phyloP scores from a whole-genome alignment of 2,888 invertebrate genomes.

The Drosophila neoperkinsi region DNA sequence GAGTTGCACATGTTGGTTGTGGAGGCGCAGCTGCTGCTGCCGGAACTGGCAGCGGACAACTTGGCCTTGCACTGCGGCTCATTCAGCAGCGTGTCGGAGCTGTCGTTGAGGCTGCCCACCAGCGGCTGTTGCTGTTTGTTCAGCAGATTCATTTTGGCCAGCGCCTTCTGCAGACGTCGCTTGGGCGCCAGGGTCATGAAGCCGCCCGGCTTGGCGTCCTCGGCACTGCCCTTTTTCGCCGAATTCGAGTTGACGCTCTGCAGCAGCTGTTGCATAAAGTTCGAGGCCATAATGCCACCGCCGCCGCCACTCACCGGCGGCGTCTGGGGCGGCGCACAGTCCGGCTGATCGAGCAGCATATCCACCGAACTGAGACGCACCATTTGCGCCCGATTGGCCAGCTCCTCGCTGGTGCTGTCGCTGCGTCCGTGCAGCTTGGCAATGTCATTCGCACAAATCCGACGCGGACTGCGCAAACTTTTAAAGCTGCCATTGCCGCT shows the following conservation, averaged over 20 bases:
- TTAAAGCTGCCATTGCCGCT: slow-evolving; percentile 65
- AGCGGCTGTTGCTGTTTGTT: slow-evolving; percentile 77
- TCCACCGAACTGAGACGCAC: slow-evolving; percentile 91
- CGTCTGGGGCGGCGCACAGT: slow-evolving; percentile 83
- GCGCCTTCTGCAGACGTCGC: slow-evolving; percentile 92
- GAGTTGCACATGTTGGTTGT: slow-evolving; percentile 46
- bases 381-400: slow-evolving; percentile 80
- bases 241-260: slow-evolving; percentile 81
- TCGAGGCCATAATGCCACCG: slow-evolving; percentile 76
- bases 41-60: slow-evolving; percentile 65
- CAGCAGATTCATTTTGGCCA: slow-evolving; percentile 94
- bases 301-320: slow-evolving; percentile 50
- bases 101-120: slow-evolving; percentile 75
- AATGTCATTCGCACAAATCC: slow-evolving; percentile 87
- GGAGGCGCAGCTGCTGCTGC: slow-evolving; percentile 70
- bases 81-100: slow-evolving; percentile 75
- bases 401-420: slow-evolving; percentile 75
- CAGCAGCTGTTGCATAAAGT: slow-evolving; percentile 87
- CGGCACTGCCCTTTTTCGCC: slow-evolving; percentile 73
- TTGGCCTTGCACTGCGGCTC: slow-evolving; percentile 63
- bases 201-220: slow-evolving; percentile 86
- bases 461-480: slow-evolving; percentile 79
- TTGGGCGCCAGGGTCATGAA: slow-evolving; percentile 95
- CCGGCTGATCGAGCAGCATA: slow-evolving; percentile 85
- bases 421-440: slow-evolving; percentile 87